These are phyloP conservation scores for Anser brachyrhynchus DNA, from an alignment of 2,113 vertebrate genomes.

Conservation along the genomic window DNA sequence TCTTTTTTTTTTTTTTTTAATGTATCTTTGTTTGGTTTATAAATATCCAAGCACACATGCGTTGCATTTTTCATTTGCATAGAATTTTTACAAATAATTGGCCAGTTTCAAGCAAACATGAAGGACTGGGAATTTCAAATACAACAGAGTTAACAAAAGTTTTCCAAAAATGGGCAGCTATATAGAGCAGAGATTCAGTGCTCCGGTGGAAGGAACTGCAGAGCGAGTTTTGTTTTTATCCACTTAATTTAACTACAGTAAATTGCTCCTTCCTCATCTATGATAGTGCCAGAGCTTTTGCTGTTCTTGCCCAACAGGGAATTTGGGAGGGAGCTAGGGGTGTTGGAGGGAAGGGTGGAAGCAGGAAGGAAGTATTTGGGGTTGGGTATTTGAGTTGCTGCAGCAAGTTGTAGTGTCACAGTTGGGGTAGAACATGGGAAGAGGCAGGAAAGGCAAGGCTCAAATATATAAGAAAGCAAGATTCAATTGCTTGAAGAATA, in stretches of 20 bases:
- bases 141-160: neutral
- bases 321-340: neutral
- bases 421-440: neutral
- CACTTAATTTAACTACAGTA: neutral
- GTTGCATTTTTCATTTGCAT: neutral
- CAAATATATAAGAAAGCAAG: neutral
- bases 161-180: neutral
- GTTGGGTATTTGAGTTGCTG: neutral
- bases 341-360: neutral
- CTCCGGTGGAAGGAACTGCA: fast-evolving
- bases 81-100: neutral
- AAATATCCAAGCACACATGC: neutral
- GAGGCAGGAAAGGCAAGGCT: neutral
- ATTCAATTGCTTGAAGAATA: neutral
- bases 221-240: neutral
- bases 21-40: neutral
- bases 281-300: neutral
- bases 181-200: neutral
- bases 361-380: neutral
- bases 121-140: neutral
- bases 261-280: neutral
- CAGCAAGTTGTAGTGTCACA: neutral
- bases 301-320: neutral
- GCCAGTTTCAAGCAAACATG: neutral
- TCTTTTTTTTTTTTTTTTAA: neutral